Base-by-base conservation (phyloP, 37 sponge, comb jelly and placozoan genomes). In the Ianthella basta region DNA sequence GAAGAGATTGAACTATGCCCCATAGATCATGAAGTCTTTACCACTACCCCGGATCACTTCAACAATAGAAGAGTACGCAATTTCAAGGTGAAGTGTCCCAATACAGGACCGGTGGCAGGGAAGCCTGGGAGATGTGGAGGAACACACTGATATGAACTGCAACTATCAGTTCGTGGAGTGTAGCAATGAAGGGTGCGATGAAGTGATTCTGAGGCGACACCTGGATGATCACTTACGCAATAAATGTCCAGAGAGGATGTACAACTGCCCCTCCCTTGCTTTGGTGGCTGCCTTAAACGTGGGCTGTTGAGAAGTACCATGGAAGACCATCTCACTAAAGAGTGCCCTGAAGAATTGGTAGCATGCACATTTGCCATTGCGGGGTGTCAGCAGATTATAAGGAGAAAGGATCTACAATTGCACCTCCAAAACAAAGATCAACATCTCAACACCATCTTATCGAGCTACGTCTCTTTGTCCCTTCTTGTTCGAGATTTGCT, bases 21-120 rank as follows among this genome's bases (percentile, higher is more conserved):
- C 2, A 23, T 36, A 2, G 37, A 44, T 75, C 44, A 50, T 23
- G 33, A 55, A 23, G 29, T 23, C 16, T 85, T 84, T 38, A 63
- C 80, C 25, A 85, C 72, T 3, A 63, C 81, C 59, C 40, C 87
- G 13, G 82, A 91, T 59, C 84, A 64, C 34, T 50, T 53, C 39
- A 79, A 63, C 32, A 69, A 33, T 13, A 64, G 92, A 32, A 61
- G 70, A 54, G 69, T 88, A n/a, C 80, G 81, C 55, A 78, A 57
- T 6, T 66, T 91, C 6, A 44, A 82, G 30, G 82, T 91, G 38
- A 30, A 41, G 38, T 91, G 92, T 60, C 85, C 82, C 12, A 80
- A 91, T 20, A 74, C 30, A 20, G 34, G 36, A 36, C 55, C 32
- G 5, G 57, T 91, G 92, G 92, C 35, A 54, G 23, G 92, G 88